These are phyloP conservation scores for Perodicticus potto DNA, from an alignment of 2,797 vertebrate species.

Conservation along the genomic window DNA sequence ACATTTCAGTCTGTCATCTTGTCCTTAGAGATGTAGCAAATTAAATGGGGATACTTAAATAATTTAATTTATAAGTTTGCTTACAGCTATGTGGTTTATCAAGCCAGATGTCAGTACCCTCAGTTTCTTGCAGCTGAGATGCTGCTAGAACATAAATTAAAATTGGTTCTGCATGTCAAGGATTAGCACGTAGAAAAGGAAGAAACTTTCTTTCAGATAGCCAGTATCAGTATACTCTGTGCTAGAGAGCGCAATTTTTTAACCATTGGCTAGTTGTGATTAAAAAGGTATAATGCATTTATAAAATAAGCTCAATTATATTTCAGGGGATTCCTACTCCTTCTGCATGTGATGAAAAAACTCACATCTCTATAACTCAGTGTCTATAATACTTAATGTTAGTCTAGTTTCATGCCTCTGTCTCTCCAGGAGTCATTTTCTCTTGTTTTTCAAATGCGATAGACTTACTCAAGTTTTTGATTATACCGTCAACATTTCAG, in stretches of 20 bases:
- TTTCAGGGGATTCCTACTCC: slow-evolving; percentile 56
- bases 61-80: slow-evolving; percentile 81
- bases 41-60: slow-evolving; percentile 80
- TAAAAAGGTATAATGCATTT: slow-evolving; percentile 50
- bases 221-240: slow-evolving; percentile 12
- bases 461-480: slow-evolving; percentile 47
- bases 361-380: slow-evolving; percentile 45
- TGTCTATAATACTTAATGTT: slow-evolving; percentile 48
- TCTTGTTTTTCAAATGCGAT: slow-evolving; percentile 53
- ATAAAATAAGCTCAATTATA: slow-evolving; percentile 61
- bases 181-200: slow-evolving; percentile 46
- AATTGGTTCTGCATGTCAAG: slow-evolving; percentile 54
- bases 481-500: slow-evolving; percentile 61
- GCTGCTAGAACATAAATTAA: slow-evolving; percentile 75
- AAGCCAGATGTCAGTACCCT: slow-evolving; percentile 73
- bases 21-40: slow-evolving; percentile 78
- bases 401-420: slow-evolving; percentile 21
- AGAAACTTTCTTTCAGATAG: slow-evolving; percentile 49
- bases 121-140: slow-evolving; percentile 75
- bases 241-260: neutral
- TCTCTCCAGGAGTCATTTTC: slow-evolving; percentile 43
- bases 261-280: slow-evolving; percentile 53
- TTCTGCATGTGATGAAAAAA: slow-evolving; percentile 58
- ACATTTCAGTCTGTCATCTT: slow-evolving; percentile 78
- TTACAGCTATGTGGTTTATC: slow-evolving; percentile 80